Evolutionary conservation across 2,113 vertebrate species (phyloP).

Genomic region (Lamprotornis superbus): DNA sequence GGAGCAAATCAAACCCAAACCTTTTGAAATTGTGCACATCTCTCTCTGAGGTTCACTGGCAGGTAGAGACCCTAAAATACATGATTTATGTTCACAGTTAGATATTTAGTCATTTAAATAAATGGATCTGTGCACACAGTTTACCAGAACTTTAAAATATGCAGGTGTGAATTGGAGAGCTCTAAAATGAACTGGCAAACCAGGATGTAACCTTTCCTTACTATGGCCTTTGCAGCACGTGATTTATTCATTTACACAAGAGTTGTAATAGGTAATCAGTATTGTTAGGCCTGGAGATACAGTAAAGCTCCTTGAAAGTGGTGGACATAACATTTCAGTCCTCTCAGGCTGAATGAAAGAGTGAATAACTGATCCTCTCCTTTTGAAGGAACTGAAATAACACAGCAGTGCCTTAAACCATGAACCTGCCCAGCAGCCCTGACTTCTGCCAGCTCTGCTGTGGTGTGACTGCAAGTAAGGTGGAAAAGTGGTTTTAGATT

Average conservation of each 20-base stretch:
- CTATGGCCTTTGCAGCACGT: background rate
- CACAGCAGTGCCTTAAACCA: background rate
- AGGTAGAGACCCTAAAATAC: background rate
- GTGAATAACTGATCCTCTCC: background rate
- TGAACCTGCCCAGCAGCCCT: background rate
- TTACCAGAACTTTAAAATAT: slow-evolving; percentile 2
- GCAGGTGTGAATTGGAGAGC: background rate
- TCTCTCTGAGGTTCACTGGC: background rate
- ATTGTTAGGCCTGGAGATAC: background rate
- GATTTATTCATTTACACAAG: background rate
- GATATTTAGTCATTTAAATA: background rate
- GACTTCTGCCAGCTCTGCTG: background rate
- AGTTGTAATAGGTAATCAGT: background rate
- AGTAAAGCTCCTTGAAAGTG: background rate
- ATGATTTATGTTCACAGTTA: background rate
- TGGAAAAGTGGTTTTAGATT: background rate
- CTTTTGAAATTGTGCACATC: background rate
- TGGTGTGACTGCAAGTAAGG: background rate
- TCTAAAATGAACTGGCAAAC: background rate
- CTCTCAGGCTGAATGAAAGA: background rate
- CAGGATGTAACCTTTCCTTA: background rate
- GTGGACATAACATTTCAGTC: background rate
- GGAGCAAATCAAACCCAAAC: background rate
- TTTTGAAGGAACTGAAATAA: background rate
- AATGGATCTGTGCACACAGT: background rate